Percentiles rank a stretch among this genome's conserved stretches.
phyloP scores from a whole-genome alignment of 2,888 invertebrate species.

The Andrena trimmerana region DNA sequence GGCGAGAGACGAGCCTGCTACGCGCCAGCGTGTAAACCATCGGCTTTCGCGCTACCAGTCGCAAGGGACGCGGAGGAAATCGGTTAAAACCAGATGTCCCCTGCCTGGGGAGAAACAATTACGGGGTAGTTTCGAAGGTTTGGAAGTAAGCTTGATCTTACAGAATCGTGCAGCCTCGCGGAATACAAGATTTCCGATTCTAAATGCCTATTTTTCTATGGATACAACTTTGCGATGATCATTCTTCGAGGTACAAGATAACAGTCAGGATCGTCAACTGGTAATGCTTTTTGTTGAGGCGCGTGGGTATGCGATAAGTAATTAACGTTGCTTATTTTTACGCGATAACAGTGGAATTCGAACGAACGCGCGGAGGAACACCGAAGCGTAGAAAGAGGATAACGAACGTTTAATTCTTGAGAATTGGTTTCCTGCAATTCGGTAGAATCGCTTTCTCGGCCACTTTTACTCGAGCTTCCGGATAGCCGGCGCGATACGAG shows the following conservation, averaged over 20 bases:
- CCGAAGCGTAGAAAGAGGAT: conserved; percentile 43
- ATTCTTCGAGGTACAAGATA: too few species aligned
- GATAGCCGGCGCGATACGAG: conserved; percentile 17
- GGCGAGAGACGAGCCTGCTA: conserved; percentile 60
- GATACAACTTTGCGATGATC: too few species aligned
- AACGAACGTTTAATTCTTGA: conserved; percentile 22
- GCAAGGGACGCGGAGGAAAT: conserved; percentile 4
- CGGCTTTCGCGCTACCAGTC: background rate
- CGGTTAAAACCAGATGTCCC: background rate
- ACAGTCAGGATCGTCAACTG: too few species aligned
- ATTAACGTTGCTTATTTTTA: too few species aligned
- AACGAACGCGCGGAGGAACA: conserved; percentile 6
- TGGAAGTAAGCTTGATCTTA: background rate
- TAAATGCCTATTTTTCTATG: too few species aligned
- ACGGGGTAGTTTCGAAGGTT: background rate
- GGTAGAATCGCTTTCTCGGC: conserved; percentile 18
- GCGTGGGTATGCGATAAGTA: too few species aligned
- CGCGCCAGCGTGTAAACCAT: background rate
- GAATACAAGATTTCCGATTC: background rate
- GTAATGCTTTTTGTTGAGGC: too few species aligned
- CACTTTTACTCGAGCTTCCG: conserved; percentile 22
- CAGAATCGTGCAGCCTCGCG: background rate
- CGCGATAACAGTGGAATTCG: conserved; percentile 4
- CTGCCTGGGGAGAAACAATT: background rate
- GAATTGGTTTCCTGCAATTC: background rate